These are phyloP conservation scores for Epistrophe eligans DNA, from an alignment of 2,888 invertebrate species.

Conservation along the genomic window DNA sequence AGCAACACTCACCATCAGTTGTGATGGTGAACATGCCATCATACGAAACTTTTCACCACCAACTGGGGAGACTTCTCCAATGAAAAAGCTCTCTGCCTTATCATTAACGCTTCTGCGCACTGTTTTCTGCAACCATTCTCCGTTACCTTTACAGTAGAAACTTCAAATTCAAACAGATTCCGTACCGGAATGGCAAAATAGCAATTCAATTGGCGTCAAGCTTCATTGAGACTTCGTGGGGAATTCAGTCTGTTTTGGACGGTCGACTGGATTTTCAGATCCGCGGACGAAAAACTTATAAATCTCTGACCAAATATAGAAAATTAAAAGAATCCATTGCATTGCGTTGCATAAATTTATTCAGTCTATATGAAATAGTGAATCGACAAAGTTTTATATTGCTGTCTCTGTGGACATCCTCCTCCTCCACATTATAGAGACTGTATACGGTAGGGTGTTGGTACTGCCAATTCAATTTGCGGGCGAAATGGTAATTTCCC, in stretches of 20 bases:
- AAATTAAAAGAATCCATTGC: slow-evolving; percentile 5
- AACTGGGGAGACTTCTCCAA: slow-evolving; percentile 5
- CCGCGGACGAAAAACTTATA: slow-evolving; percentile 23
- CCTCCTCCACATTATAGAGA: background rate
- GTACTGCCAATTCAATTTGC: slow-evolving; percentile 67
- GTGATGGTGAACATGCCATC: background rate
- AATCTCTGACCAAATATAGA: slow-evolving; percentile 1
- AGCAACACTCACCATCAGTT: background rate
- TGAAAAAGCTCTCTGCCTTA: slow-evolving; percentile 48
- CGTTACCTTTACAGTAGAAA: slow-evolving; percentile 40
- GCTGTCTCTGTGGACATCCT: slow-evolving; percentile 1
- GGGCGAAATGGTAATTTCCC: slow-evolving; percentile 69
- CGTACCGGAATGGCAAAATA: background rate
- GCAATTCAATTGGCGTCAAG: slow-evolving; percentile 54
- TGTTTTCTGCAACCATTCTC: slow-evolving; percentile 58
- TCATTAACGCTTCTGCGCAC: slow-evolving; percentile 63
- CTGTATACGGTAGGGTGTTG: background rate
- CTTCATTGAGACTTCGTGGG: slow-evolving; percentile 65
- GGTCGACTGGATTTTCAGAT: slow-evolving; percentile 60
- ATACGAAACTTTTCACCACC: slow-evolving; percentile 53
- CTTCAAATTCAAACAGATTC: slow-evolving; percentile 19
- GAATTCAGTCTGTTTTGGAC: slow-evolving; percentile 74
- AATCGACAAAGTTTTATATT: slow-evolving; percentile 13
- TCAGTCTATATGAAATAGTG: slow-evolving; percentile 10
- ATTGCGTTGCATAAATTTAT: slow-evolving; percentile 22